Conservation (phyloP, 1,140 invertebrate species). For the Phymorhynchus buccinoides region DNA sequence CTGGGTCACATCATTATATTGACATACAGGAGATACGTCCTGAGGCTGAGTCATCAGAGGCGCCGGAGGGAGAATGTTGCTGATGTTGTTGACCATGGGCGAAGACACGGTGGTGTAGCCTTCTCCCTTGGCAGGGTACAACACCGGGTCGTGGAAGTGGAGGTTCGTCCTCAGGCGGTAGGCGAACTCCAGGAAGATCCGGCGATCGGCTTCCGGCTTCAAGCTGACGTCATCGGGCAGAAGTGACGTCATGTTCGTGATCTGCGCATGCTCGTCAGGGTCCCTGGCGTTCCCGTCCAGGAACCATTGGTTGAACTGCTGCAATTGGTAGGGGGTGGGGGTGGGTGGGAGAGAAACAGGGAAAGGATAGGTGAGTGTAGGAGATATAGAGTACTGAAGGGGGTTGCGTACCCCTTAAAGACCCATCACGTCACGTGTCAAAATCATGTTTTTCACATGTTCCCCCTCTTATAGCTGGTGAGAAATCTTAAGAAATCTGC, state of each 20-base stretch:
- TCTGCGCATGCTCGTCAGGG: slow-evolving; percentile 8
- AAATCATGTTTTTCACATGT: too few relatives aligned
- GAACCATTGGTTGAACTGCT: slow-evolving; percentile 33
- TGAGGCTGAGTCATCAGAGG: background rate
- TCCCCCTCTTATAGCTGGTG: too few relatives aligned
- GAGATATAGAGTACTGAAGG: too few relatives aligned
- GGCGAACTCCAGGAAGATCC: slow-evolving; percentile 25
- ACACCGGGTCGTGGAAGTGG: slow-evolving; percentile 24
- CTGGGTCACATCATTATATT: too few relatives aligned
- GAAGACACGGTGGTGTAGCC: slow-evolving; percentile 1
- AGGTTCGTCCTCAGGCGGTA: background rate
- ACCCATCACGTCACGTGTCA: too few relatives aligned
- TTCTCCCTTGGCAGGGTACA: slow-evolving; percentile 4
- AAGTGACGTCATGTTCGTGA: slow-evolving; percentile 30
- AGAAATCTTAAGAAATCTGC: too few relatives aligned
- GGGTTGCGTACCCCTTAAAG: too few relatives aligned
- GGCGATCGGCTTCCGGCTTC: background rate
- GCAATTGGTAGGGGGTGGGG: background rate
- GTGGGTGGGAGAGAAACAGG: background rate
- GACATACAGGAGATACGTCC: background rate
- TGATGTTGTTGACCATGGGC: slow-evolving; percentile 27
- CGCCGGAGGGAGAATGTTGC: background rate
- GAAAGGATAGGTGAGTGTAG: too few relatives aligned
- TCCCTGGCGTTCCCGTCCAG: background rate
- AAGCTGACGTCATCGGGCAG: slow-evolving; percentile 22